Percentiles rank a stretch among this genome's conserved stretches.
phyloP scores from a whole-genome alignment of 2,113 vertebrate genomes.

The Phaetusa simplex region DNA sequence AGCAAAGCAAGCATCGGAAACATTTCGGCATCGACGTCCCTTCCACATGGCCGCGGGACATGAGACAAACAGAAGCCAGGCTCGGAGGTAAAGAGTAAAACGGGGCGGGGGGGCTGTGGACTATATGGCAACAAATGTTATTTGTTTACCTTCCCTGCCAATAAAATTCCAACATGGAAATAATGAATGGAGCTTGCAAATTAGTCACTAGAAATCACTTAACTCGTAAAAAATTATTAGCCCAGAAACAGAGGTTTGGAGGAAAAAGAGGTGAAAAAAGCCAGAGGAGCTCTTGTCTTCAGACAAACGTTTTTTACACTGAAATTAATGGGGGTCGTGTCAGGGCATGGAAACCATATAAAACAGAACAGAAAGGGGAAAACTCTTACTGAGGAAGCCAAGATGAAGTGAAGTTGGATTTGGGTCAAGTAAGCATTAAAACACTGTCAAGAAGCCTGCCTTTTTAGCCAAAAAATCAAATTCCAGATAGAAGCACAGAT shows the following conservation, averaged over 20 bases:
- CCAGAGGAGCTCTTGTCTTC: constrained; percentile 26
- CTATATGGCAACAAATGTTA: constrained; percentile 5
- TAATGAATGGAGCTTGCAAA: constrained; percentile 58
- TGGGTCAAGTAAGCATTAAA: neutral
- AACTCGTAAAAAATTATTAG: constrained; percentile 55
- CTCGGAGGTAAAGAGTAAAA: neutral
- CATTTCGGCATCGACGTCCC: rapidly evolving
- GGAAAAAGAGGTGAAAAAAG: constrained; percentile 18
- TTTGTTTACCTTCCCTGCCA: constrained; percentile 44
- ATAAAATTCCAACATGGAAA: constrained; percentile 63
- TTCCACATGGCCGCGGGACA: neutral
- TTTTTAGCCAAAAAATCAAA: neutral
- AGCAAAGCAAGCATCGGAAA: neutral
- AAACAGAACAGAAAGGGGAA: neutral
- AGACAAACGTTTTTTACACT: constrained; percentile 71
- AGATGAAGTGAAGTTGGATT: neutral
- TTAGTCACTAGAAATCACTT: constrained; percentile 50
- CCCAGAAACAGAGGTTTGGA: constrained; percentile 45
- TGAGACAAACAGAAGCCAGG: constrained; percentile 36
- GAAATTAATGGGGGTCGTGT: constrained; percentile 76
- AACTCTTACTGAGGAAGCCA: neutral
- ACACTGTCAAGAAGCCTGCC: neutral
- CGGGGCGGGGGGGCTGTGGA: neutral
- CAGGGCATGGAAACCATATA: constrained; percentile 62
- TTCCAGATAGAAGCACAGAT: neutral